Percentiles rank a stretch among this genome's conserved stretches.
These are phyloP conservation scores for Sarcophaga caerulescens DNA, from an alignment of 2,888 invertebrate genomes.

Conservation along the genomic window DNA sequence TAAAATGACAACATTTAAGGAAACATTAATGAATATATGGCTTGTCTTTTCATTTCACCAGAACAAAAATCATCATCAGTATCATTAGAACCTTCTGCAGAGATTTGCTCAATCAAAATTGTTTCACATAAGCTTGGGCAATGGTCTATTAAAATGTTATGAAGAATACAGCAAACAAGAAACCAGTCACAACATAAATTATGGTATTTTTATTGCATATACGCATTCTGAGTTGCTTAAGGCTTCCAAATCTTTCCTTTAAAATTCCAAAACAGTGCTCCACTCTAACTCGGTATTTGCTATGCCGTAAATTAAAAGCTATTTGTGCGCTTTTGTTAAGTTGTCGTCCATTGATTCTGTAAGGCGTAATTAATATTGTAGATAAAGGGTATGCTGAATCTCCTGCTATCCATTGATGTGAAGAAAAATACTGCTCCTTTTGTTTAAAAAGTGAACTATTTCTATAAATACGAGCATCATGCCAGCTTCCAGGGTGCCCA, in stretches of 20 bases:
- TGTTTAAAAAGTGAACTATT: no score
- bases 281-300: constrained; percentile 9
- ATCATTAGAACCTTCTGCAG: constrained; percentile 4
- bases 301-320: constrained; percentile 51
- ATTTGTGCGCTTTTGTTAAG: constrained; percentile 36
- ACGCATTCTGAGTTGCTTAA: constrained; percentile 34
- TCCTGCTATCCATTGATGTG: constrained; percentile 21
- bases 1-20: no score
- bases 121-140: constrained; percentile 10
- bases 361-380: background rate
- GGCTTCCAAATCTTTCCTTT: constrained; percentile 59
- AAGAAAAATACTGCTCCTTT: no score
- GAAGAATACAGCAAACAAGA: no score
- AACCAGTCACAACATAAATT: constrained; percentile 35
- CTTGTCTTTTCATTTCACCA: no score
- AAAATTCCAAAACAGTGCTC: constrained; percentile 55
- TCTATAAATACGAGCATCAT: no score
- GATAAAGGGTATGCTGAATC: constrained; percentile 30
- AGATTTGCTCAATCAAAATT: background rate
- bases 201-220: constrained; percentile 26
- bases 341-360: background rate
- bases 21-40: no score
- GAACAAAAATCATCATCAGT: constrained; percentile 5
- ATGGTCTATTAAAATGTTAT: background rate
- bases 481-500: background rate